phyloP scores from a whole-genome alignment of 2,888 invertebrate genomes.

The Antheraea yamamai region DNA sequence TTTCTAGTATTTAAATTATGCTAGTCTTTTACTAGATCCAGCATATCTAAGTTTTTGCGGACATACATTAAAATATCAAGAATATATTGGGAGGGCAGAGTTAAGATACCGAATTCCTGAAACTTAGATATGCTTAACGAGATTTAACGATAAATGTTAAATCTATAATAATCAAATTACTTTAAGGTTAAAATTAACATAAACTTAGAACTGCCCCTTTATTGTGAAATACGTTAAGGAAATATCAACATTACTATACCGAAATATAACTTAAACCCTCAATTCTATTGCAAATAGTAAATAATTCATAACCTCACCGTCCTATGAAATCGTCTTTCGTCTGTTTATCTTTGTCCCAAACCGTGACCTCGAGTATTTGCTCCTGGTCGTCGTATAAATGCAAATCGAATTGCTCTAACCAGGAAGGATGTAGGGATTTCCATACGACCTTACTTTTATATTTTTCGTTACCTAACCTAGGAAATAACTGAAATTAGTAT shows the following conservation, averaged over 20 bases:
- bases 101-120: too few species aligned
- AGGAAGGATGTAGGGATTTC: conserved; percentile 93
- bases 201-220: background rate
- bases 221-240: background rate
- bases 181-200: too few species aligned
- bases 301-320: conserved; percentile 68
- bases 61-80: too few species aligned
- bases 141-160: too few species aligned
- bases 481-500: conserved; percentile 13
- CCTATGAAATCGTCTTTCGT: conserved; percentile 95
- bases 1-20: too few species aligned
- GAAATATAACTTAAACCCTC: background rate
- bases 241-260: background rate
- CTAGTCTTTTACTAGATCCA: too few species aligned
- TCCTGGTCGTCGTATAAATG: conserved; percentile 97
- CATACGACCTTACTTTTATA: conserved; percentile 96
- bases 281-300: background rate
- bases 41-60: too few species aligned
- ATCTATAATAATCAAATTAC: too few species aligned
- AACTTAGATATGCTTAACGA: too few species aligned
- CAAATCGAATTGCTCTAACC: conserved; percentile 98
- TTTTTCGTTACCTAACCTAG: conserved; percentile 97
- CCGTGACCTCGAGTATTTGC: conserved; percentile 94
- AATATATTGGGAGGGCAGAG: too few species aligned
- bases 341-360: conserved; percentile 93